Evolutionary conservation across 1,140 invertebrate genomes (phyloP).

Genomic region (Musca domestica): DNA sequence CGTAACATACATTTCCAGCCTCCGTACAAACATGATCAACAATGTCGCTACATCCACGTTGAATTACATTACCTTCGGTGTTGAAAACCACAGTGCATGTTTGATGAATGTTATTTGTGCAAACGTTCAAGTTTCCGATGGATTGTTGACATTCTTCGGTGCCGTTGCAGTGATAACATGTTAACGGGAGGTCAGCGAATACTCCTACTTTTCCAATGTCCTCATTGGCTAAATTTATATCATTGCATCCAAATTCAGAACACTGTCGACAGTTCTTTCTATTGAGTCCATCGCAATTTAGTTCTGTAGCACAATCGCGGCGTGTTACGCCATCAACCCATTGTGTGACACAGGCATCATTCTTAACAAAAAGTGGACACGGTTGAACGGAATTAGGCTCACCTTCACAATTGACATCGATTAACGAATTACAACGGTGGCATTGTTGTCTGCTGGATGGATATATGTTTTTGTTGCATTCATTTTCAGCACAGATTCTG

Average conservation of each 20-base stretch:
- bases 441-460: constrained; percentile 36
- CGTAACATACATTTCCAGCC: constrained; percentile 31
- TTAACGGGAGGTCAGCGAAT: constrained; percentile 25
- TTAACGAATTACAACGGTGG: constrained; percentile 40
- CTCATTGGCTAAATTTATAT: background rate
- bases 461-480: constrained; percentile 37
- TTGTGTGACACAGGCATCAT: constrained; percentile 42
- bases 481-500: constrained; percentile 33
- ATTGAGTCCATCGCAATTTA: constrained; percentile 38
- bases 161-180: constrained; percentile 26
- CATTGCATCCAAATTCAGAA: constrained; percentile 3
- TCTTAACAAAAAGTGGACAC: constrained; percentile 35
- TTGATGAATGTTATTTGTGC: constrained; percentile 35
- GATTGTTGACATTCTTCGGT: constrained; percentile 16
- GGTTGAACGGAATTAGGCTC: constrained; percentile 31
- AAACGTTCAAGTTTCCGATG: constrained; percentile 33
- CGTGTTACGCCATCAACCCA: constrained; percentile 36
- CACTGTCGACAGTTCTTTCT: constrained; percentile 22
- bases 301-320: constrained; percentile 35
- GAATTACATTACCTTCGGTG: constrained; percentile 30
- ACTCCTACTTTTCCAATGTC: constrained; percentile 23
- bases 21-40: constrained; percentile 26
- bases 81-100: constrained; percentile 39
- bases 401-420: constrained; percentile 32
- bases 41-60: constrained; percentile 44